Evolutionary conservation across 53 echinoderm and acorn worm genomes (phyloP).

Genomic region (Stichopus horrens): DNA sequence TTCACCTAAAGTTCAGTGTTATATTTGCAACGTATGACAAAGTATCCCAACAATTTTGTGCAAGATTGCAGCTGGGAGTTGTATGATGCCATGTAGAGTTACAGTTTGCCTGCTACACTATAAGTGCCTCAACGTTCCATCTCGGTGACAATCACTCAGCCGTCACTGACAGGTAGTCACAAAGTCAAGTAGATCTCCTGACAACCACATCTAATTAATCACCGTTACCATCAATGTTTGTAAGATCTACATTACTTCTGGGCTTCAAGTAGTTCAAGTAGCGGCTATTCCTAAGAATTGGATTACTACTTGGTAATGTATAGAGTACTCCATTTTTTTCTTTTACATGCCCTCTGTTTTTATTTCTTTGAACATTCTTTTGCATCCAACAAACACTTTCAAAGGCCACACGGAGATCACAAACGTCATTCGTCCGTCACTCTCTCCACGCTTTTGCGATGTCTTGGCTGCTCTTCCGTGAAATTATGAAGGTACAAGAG

Average conservation of each 20-base stretch:
- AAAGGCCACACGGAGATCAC: not conserved
- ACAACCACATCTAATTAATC: not conserved
- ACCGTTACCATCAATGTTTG: not conserved
- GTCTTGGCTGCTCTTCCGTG: not conserved
- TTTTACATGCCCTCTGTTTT: no score
- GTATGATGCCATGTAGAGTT: not conserved
- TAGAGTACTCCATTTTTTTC: no score
- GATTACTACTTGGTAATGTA: no score
- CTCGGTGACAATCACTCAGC: conserved; percentile 28
- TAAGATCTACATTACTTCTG: not conserved
- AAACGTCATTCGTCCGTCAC: not conserved
- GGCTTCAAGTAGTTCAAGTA: not conserved
- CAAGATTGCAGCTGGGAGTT: no score
- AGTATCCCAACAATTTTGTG: no score
- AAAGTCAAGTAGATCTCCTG: not conserved
- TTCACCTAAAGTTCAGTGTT: no score
- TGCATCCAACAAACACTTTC: not conserved
- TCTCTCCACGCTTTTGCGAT: not conserved
- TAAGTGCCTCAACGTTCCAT: not conserved
- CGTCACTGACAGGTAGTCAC: not conserved
- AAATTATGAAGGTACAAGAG: not conserved
- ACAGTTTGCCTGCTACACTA: not conserved
- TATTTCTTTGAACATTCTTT: not conserved
- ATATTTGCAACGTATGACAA: no score
- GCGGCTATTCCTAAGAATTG: no score